phyloP scores from a whole-genome alignment of 2,797 vertebrate species.

The Esox masquinongy region DNA sequence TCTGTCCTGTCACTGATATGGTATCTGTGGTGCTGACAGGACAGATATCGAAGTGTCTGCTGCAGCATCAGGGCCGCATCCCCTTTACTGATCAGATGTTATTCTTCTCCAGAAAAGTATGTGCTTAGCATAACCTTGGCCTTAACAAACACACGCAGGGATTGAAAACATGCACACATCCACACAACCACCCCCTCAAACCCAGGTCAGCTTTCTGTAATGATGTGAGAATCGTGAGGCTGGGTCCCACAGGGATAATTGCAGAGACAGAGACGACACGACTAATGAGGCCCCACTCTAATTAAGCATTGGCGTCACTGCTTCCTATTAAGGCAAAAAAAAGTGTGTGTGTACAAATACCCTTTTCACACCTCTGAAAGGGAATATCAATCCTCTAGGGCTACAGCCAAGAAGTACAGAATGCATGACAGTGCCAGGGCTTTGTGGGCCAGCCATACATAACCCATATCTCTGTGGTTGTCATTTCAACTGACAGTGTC shows the following conservation, averaged over 20 bases:
- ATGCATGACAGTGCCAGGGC: background rate
- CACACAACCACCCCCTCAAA: background rate
- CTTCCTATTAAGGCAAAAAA: background rate
- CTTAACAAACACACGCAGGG: background rate
- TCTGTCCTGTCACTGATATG: slow-evolving; percentile 45
- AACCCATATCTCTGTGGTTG: background rate
- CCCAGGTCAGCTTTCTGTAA: background rate
- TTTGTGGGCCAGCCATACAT: background rate
- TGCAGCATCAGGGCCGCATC: slow-evolving; percentile 53
- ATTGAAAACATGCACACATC: background rate
- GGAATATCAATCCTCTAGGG: background rate
- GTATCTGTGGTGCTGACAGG: slow-evolving; percentile 49
- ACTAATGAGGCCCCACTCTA: slow-evolving; percentile 73
- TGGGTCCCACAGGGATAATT: slow-evolving; percentile 61
- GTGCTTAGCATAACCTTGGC: background rate
- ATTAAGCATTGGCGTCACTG: slow-evolving; percentile 67
- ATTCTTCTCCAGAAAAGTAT: background rate
- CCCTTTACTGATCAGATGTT: background rate
- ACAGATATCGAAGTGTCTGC: slow-evolving; percentile 55
- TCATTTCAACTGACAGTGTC: background rate
- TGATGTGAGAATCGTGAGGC: slow-evolving; percentile 15
- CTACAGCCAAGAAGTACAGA: background rate
- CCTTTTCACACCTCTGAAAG: background rate
- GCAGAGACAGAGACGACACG: slow-evolving; percentile 55
- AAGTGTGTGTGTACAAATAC: slow-evolving; percentile 1